Conservation (phyloP, 2,888 invertebrate species). For the Nephrocerus scutellatus region DNA sequence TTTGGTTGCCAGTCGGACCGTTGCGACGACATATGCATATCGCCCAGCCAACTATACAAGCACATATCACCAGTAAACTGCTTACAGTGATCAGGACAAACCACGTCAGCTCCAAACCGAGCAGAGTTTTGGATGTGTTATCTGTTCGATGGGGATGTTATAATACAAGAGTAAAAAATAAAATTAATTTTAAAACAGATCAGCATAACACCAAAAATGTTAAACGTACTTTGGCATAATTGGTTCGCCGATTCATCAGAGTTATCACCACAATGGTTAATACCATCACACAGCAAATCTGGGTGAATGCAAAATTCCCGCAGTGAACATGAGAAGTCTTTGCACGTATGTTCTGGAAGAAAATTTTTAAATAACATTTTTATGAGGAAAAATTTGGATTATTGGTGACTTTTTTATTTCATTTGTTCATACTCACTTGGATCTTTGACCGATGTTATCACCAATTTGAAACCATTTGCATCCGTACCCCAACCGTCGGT, state of each 20-base stretch:
- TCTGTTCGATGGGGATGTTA: too few relatives aligned
- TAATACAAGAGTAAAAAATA: constrained; percentile 22
- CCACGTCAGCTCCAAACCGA: constrained; percentile 70
- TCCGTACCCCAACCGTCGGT: constrained; percentile 91
- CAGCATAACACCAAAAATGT: not conserved
- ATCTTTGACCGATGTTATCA: constrained; percentile 91
- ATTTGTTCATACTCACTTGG: constrained; percentile 64
- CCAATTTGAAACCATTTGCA: constrained; percentile 84
- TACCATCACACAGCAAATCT: constrained; percentile 84
- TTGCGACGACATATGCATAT: constrained; percentile 71
- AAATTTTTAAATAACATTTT: constrained; percentile 1
- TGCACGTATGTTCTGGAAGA: constrained; percentile 74
- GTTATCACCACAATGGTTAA: constrained; percentile 90
- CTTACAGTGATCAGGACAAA: constrained; percentile 67
- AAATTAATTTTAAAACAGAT: constrained; percentile 9
- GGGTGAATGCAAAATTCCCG: constrained; percentile 88
- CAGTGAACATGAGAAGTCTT: constrained; percentile 79
- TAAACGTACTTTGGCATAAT: constrained; percentile 76
- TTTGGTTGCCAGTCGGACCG: constrained; percentile 49
- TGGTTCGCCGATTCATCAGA: constrained; percentile 83
- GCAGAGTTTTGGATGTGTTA: constrained; percentile 56
- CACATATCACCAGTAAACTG: constrained; percentile 60
- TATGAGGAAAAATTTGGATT: not conserved
- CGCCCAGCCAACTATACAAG: constrained; percentile 62
- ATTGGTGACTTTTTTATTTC: not conserved